Evolutionary conservation across 2,113 vertebrate genomes (phyloP).

Genomic region (Aix galericulata): DNA sequence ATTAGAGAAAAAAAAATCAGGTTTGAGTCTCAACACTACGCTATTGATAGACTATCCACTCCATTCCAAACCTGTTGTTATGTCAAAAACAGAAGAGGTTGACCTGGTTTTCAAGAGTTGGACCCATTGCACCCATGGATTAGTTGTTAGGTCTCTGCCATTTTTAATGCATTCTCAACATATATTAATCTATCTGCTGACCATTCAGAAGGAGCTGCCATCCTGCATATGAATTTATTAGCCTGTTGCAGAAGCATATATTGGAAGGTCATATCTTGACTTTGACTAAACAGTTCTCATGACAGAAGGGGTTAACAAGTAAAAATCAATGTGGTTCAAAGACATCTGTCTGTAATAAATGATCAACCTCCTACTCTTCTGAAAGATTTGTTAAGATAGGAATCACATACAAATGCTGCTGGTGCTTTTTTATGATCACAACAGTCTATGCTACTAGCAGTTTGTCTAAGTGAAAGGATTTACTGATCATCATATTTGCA

Average conservation of each 20-base stretch:
- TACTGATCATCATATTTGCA: neutral
- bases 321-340: slow-evolving; percentile 17
- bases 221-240: neutral
- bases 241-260: neutral
- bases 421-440: neutral
- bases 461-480: slow-evolving; percentile 29
- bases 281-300: neutral
- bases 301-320: slow-evolving; percentile 46
- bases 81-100: neutral
- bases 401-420: neutral
- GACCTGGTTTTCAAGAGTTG: slow-evolving; percentile 23
- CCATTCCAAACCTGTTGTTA: neutral
- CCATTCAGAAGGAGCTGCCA: neutral
- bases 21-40: neutral
- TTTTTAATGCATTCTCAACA: neutral
- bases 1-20: neutral
- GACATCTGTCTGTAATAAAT: neutral
- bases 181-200: slow-evolving; percentile 5
- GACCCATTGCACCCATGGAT: neutral
- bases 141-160: neutral
- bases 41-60: accelerated
- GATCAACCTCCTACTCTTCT: neutral
- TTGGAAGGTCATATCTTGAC: slow-evolving; percentile 19
- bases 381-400: slow-evolving; percentile 13
- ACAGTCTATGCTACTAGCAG: neutral